Percentiles rank a stretch among this genome's conserved stretches.
Evolutionary conservation across 2,797 vertebrate species (phyloP).

Genomic region (Catharus ustulatus): DNA sequence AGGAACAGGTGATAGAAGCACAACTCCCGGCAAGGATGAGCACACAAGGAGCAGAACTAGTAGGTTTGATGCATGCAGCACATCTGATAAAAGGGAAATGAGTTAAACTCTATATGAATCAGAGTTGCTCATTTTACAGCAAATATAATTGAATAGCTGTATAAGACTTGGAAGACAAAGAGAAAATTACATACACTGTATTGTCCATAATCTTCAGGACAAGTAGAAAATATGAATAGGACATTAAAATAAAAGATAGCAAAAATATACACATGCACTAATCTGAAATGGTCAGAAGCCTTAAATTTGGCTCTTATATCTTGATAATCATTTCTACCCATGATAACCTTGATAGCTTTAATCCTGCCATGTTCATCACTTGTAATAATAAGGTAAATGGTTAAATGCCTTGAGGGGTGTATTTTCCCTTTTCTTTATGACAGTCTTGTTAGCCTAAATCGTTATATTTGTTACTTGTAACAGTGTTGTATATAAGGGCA

Average conservation of each 20-base stretch:
- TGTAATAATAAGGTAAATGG: not conserved
- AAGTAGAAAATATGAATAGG: not conserved
- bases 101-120: not conserved
- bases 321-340: not conserved
- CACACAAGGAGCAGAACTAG: not conserved
- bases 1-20: not conserved
- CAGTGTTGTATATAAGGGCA: not conserved
- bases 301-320: not conserved
- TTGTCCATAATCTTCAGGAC: not conserved
- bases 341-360: not conserved
- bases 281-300: not conserved
- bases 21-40: not conserved
- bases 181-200: not conserved
- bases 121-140: not conserved
- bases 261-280: not conserved
- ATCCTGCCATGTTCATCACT: not conserved
- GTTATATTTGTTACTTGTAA: not conserved
- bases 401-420: not conserved
- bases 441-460: not conserved
- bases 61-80: not conserved
- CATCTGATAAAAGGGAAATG: not conserved
- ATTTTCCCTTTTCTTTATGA: not conserved
- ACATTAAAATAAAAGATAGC: not conserved
- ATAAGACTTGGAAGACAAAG: not conserved
- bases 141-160: not conserved